Base-by-base conservation (phyloP, 2,888 invertebrate genomes). In the Drosophila merina region DNA sequence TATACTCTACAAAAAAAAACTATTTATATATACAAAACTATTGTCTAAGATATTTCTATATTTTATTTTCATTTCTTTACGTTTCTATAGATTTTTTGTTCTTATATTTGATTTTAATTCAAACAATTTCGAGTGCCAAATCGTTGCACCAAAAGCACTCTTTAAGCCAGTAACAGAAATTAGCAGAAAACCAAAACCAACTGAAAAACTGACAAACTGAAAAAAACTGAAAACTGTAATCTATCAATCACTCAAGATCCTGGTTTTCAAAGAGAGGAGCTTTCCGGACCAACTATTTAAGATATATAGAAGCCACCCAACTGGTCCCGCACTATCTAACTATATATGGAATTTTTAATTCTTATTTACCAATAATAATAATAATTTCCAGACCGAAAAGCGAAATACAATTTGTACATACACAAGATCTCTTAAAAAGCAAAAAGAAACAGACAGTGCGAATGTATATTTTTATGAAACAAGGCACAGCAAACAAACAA, bases 231-330 rank as follows among this genome's bases (percentile, higher is more conserved):
- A 31, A 26, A 28, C 28, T 28, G 28, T 28, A 28, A 52, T 45
- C 28, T 47, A 36, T 12, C 40, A 49, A 52, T 52, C 30, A 50
- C 36, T 68, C 50, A 12, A 52, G 26, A 70, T 50, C 49, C 54
- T 54, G 33, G 62, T 60, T 70, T 62, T 60, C 50, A 12, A 36
- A 36, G 49, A 54, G 42, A 54, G 42, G 45, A 68, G 49, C 54
- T 68, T 64, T 69, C 67, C 57, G 77, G 71, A 79, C 83, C 84
- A 86, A 81, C 51, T 69, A 69, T 52, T 57, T 57, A 73, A 73
- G 55, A 67, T 55, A 56, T 57, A 56, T 49, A 70, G 48, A 12
- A 38, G 31, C 60, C 49, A 63, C 40, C 48, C 26, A 62, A 25
- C 48, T 48, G 68, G 63, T 57, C 57, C 70, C 57, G 59, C 54